Evolutionary conservation across 2,113 vertebrate genomes (phyloP).

Genomic region (Agapornis roseicollis): DNA sequence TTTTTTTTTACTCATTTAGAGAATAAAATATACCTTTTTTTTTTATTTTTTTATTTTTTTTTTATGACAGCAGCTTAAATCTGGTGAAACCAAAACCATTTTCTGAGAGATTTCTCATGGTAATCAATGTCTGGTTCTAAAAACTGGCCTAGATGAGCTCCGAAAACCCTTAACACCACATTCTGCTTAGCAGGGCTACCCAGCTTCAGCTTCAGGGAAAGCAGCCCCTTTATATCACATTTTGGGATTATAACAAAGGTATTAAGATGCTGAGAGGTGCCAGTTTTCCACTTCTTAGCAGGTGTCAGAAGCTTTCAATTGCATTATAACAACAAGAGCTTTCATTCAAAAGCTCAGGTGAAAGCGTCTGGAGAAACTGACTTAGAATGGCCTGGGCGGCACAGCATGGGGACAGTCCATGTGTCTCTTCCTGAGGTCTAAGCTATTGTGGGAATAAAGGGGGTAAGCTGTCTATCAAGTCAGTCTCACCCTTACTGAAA

Average conservation of each 20-base stretch:
- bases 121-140: not conserved
- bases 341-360: not conserved
- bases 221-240: not conserved
- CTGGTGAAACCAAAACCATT: not conserved
- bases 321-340: not conserved
- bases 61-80: not conserved
- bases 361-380: rapidly evolving
- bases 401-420: not conserved
- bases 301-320: not conserved
- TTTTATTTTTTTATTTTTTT: too few relatives aligned
- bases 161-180: not conserved
- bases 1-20: not conserved
- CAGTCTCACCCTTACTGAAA: not conserved
- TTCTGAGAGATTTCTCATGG: not conserved
- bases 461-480: not conserved
- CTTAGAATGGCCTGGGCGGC: not conserved
- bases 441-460: not conserved
- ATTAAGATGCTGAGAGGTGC: not conserved
- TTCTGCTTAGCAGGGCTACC: not conserved
- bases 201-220: not conserved
- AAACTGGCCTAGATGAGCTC: not conserved
- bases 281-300: not conserved
- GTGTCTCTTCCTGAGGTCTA: not conserved
- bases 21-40: not conserved
- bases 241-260: not conserved